Base-by-base conservation (phyloP, 2,797 vertebrate species). In the Gorsachius magnificus region DNA sequence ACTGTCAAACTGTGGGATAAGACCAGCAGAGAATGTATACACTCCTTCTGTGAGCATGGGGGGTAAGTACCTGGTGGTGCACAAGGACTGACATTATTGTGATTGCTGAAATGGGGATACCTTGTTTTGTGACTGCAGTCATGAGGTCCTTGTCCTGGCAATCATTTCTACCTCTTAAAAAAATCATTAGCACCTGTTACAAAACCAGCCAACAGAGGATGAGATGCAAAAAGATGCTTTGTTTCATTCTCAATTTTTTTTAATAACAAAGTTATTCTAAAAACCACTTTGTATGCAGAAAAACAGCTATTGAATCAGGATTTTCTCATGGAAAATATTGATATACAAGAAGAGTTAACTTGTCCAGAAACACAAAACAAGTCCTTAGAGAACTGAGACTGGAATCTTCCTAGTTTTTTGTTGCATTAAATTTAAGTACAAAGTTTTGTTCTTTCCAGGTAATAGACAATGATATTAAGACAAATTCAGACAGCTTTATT, bases 1-100 rank as follows among this genome's bases (percentile, higher is more conserved):
- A 99, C 99, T 4, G 98, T 99, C 86, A 99, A 99, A 92, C 97
- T 99, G 58, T 99, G 99, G 99, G 99, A 99, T 98, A 99, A 99
- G 97, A 98, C 98, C 95, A 99, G 99, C 95, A 98, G 99, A 95
- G 99, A 99, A 68, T 99, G 99, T 63, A 97, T 99, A 81, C 98
- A 99, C 96, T 99, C 99, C 9, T 99, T 99, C 97, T 99, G 98
- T 75, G 99, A 99, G 95, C 99, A 99, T 18, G 98, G 98, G 28
- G 98, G 99, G 99, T 99, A 87, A 98, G 99, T 96, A 61, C 29
- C 66, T 53, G 33, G 15, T 1, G 8, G 13, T 64, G 77, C 28
- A 7, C 0, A 1, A 77, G 75, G 41, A 29, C 38, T 0, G 6
- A 7, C 76, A 5, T 24, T 28, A 35, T 51, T 9, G 28, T 63